These are phyloP conservation scores for Nerophis ophidion DNA, from an alignment of 2,113 vertebrate species.

Conservation along the genomic window DNA sequence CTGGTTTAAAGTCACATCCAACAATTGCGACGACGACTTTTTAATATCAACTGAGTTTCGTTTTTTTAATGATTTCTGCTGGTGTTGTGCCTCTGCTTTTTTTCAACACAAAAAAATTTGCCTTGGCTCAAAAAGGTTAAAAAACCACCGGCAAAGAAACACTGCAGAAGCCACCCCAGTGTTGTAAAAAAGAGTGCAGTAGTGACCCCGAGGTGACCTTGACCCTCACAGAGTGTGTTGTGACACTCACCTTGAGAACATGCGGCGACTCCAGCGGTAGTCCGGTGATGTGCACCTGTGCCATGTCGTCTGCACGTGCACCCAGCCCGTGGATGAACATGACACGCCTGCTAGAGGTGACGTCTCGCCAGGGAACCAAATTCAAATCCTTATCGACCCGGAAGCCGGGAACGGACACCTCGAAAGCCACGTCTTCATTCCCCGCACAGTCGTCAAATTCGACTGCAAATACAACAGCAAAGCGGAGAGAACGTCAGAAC, in stretches of 20 bases:
- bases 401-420: slow-evolving; percentile 85
- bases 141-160: too few species aligned
- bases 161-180: too few species aligned
- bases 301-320: slow-evolving; percentile 79
- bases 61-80: too few species aligned
- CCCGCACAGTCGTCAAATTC: slow-evolving; percentile 89
- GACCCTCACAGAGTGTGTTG: not conserved
- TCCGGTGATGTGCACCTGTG: slow-evolving; percentile 77
- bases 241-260: slow-evolving; percentile 75
- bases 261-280: slow-evolving; percentile 57
- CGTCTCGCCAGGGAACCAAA: slow-evolving; percentile 74
- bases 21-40: too few species aligned
- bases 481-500: slow-evolving; percentile 1
- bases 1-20: too few species aligned
- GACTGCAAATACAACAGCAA: slow-evolving; percentile 70
- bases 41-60: too few species aligned
- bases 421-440: slow-evolving; percentile 78
- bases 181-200: too few species aligned
- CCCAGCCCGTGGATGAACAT: slow-evolving; percentile 80
- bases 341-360: slow-evolving; percentile 64
- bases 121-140: too few species aligned
- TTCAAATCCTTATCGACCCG: slow-evolving; percentile 75
- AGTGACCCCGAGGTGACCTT: too few species aligned
- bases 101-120: too few species aligned
- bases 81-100: too few species aligned